These are phyloP conservation scores for Tetrao urogallus DNA, from an alignment of 2,113 vertebrate genomes.

Conservation along the genomic window DNA sequence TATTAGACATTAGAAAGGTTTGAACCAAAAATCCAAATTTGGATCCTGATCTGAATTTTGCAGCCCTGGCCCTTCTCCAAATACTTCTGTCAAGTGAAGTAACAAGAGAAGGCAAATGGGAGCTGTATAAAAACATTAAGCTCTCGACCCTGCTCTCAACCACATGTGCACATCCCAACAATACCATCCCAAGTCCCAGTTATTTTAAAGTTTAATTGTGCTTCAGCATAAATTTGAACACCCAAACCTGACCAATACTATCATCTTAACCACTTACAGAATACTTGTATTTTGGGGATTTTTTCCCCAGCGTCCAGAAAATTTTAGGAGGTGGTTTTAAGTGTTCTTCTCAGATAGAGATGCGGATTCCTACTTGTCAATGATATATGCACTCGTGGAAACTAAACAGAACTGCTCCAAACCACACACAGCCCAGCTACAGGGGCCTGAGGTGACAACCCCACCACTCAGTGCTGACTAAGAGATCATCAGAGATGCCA, in stretches of 20 bases:
- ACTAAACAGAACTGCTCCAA: neutral
- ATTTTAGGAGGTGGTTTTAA: neutral
- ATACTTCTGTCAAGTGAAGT: slow-evolving; percentile 59
- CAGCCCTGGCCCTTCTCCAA: slow-evolving; percentile 62
- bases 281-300: neutral
- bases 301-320: neutral
- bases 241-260: neutral
- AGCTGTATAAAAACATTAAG: slow-evolving; percentile 57
- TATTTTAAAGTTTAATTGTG: neutral
- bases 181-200: neutral
- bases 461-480: neutral
- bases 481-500: slow-evolving; percentile 5
- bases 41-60: slow-evolving; percentile 61
- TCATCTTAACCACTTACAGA: neutral
- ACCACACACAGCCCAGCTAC: neutral
- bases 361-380: neutral
- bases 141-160: slow-evolving; percentile 18
- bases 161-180: neutral
- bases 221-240: neutral
- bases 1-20: slow-evolving; percentile 41
- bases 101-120: slow-evolving; percentile 64
- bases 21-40: slow-evolving; percentile 64
- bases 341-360: neutral
- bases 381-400: neutral
- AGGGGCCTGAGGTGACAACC: neutral